phyloP scores from a whole-genome alignment of 1,140 invertebrate genomes.

The Drosophila triauraria region DNA sequence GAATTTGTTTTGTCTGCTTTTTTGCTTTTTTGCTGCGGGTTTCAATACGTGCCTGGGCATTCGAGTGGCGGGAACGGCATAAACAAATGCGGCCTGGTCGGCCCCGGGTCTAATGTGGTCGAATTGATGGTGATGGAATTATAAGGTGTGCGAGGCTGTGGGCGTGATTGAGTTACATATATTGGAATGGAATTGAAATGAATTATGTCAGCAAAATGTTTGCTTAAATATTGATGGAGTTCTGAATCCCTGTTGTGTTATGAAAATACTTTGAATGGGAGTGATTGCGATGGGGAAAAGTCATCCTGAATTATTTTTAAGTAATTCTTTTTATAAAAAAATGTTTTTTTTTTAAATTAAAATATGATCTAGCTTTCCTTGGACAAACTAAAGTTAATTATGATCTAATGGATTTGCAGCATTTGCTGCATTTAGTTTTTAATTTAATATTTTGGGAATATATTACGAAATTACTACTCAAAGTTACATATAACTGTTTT shows the following conservation, averaged over 20 bases:
- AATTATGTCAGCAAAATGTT: conserved; percentile 48
- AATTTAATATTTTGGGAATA: too few species aligned
- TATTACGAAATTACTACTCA: too few species aligned
- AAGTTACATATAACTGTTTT: too few species aligned
- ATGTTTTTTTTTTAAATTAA: too few species aligned
- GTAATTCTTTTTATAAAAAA: too few species aligned
- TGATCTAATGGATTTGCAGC: too few species aligned
- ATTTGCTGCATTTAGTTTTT: too few species aligned
- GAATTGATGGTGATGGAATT: conserved; percentile 47
- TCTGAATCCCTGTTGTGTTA: conserved; percentile 3
- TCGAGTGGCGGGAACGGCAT: conserved; percentile 49
- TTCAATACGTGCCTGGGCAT: conserved; percentile 60
- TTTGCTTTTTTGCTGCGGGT: conserved; percentile 28
- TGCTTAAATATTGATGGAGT: conserved; percentile 32
- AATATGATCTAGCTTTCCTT: too few species aligned
- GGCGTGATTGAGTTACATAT: conserved; percentile 47
- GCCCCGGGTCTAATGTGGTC: conserved; percentile 35
- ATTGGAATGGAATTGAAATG: conserved; percentile 34
- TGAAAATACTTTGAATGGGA: neutral
- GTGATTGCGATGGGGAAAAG: neutral
- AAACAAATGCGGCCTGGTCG: conserved; percentile 36
- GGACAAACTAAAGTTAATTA: too few species aligned
- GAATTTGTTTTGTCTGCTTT: conserved; percentile 38
- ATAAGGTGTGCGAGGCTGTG: conserved; percentile 24
- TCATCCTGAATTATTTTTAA: neutral